phyloP scores from a whole-genome alignment of 2,888 invertebrate species.

The Brachyopa scutellaris region DNA sequence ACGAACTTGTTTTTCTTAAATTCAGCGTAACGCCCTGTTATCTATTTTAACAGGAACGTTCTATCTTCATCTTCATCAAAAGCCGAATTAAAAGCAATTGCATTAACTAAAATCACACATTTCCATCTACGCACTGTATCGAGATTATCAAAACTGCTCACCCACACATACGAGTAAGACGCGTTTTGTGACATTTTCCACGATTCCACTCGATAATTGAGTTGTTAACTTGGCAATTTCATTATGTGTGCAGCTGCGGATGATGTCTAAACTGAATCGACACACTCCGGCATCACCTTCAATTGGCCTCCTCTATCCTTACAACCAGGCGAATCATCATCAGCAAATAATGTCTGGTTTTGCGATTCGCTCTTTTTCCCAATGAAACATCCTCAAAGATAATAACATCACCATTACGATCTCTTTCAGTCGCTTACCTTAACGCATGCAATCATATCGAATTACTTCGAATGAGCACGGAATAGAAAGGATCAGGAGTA shows the following conservation, averaged over 20 bases:
- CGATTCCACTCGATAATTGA: slow-evolving; percentile 51
- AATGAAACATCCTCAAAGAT: slow-evolving; percentile 35
- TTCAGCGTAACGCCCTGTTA: too few species aligned
- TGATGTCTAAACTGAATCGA: slow-evolving; percentile 30
- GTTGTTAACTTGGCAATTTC: slow-evolving; percentile 56
- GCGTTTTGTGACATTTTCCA: slow-evolving; percentile 30
- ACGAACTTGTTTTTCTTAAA: too few species aligned
- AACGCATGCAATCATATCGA: slow-evolving; percentile 69
- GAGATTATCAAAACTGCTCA: not conserved
- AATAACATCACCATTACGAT: slow-evolving; percentile 69
- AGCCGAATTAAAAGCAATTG: not conserved
- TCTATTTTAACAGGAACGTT: too few species aligned
- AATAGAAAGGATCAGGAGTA: slow-evolving; percentile 25
- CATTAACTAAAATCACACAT: not conserved
- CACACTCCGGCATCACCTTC: not conserved
- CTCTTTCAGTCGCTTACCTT: slow-evolving; percentile 64
- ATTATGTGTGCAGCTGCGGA: slow-evolving; percentile 59
- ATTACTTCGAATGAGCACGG: slow-evolving; percentile 55
- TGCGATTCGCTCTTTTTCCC: slow-evolving; percentile 12
- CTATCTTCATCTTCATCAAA: too few species aligned
- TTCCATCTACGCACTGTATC: too few species aligned
- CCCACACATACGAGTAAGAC: slow-evolving; percentile 12
- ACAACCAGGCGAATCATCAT: not conserved
- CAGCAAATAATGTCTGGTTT: slow-evolving; percentile 4
- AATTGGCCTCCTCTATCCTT: not conserved